Evolutionary conservation across 2,888 invertebrate species (phyloP).

Genomic region (Galeruca laticollis): DNA sequence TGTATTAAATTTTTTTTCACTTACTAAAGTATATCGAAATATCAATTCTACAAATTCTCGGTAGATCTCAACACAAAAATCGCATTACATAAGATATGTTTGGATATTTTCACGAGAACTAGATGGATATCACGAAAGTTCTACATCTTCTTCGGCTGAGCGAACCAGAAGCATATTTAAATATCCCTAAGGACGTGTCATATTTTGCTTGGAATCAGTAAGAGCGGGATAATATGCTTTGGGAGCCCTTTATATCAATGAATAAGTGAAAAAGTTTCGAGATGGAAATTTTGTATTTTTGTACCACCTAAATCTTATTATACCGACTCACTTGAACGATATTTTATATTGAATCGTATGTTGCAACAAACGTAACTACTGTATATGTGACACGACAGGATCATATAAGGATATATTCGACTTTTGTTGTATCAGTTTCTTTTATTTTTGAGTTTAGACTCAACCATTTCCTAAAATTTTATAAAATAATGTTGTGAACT

Average conservation of each 20-base stretch:
- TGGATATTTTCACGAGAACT: conserved; percentile 22
- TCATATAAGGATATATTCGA: not conserved
- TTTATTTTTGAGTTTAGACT: too few relatives aligned
- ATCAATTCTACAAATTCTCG: conserved; percentile 7
- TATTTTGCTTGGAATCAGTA: conserved; percentile 32
- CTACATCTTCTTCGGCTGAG: conserved; percentile 16
- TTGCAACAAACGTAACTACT: conserved; percentile 4
- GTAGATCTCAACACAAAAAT: conserved; percentile 19
- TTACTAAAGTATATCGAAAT: conserved; percentile 8
- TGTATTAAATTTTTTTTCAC: conserved; percentile 8
- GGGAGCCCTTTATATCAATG: conserved; percentile 39
- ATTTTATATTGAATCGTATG: conserved; percentile 15
- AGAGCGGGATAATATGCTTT: conserved; percentile 36
- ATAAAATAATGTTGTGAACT: too few relatives aligned
- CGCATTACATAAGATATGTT: conserved; percentile 24
- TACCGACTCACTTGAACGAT: conserved; percentile 1
- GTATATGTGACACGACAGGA: not conserved
- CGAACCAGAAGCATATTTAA: conserved; percentile 30
- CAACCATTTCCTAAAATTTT: too few relatives aligned
- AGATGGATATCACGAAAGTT: conserved; percentile 23
- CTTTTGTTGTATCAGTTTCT: not conserved
- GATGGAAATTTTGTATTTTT: conserved; percentile 25
- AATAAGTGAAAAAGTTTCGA: conserved; percentile 33
- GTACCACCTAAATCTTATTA: conserved; percentile 24
- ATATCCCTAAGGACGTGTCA: conserved; percentile 32